Evolutionary conservation across 23 tunicate species (phyloP).

Genomic region (Ciona savignyi): DNA sequence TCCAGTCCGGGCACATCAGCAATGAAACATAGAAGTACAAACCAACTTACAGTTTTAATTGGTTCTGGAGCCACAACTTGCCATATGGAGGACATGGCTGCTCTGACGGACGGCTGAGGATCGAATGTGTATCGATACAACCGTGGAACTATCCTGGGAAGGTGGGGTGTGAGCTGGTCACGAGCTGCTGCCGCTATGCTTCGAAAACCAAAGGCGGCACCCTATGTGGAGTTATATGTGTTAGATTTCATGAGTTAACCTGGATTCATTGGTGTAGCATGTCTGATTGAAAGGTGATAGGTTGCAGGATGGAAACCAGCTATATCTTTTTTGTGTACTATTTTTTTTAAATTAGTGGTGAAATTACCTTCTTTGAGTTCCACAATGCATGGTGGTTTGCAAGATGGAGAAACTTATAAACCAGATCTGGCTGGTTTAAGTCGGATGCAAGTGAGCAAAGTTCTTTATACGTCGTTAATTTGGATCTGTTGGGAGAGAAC

Average conservation of each 20-base stretch:
- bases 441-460: conserved; percentile 87
- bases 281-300: no score
- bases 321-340: no score
- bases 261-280: no score
- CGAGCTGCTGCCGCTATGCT: conserved; percentile 57
- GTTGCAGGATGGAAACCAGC: no score
- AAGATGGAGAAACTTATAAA: conserved; percentile 76
- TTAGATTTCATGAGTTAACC: no score
- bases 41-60: conserved; percentile 36
- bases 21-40: background rate
- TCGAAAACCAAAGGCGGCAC: conserved; percentile 78
- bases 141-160: conserved; percentile 61
- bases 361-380: conserved; percentile 78
- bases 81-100: conserved; percentile 82
- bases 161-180: conserved; percentile 58
- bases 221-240: no score
- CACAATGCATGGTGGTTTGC: conserved; percentile 79
- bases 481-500: no score
- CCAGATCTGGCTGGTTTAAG: conserved; percentile 82
- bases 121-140: conserved; percentile 84
- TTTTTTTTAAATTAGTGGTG: no score
- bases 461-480: conserved; percentile 70
- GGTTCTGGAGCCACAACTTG: conserved; percentile 69
- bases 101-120: conserved; percentile 64
- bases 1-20: no score